Evolutionary conservation across 2,113 vertebrate species (phyloP).

Genomic region (Podarcis muralis): DNA sequence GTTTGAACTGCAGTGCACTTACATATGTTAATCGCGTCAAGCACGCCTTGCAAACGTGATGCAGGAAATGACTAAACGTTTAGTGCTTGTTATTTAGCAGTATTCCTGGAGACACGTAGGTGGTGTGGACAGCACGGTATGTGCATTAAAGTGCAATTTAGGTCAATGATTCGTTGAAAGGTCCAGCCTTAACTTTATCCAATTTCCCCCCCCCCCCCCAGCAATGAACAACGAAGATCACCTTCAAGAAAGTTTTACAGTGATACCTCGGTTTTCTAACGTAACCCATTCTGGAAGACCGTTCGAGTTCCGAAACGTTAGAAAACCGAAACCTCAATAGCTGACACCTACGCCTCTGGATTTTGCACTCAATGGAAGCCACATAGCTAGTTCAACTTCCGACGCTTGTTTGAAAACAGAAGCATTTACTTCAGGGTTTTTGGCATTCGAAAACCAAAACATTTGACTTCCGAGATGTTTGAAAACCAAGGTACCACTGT

Average conservation of each 20-base stretch:
- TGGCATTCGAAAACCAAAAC: too few species aligned
- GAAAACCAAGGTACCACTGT: too few species aligned
- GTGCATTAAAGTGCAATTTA: slow-evolving; percentile 68
- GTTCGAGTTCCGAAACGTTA: too few species aligned
- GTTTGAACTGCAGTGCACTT: slow-evolving; percentile 64
- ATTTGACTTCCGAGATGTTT: too few species aligned
- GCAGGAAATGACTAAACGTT: slow-evolving; percentile 78
- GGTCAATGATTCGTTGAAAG: slow-evolving; percentile 70
- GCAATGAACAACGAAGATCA: slow-evolving; percentile 52
- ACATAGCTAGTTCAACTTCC: too few species aligned
- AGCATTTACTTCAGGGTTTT: too few species aligned
- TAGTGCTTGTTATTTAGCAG: slow-evolving; percentile 70
- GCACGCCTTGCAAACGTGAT: slow-evolving; percentile 66
- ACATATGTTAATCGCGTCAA: slow-evolving; percentile 54
- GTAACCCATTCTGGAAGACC: too few species aligned
- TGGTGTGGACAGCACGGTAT: slow-evolving; percentile 67
- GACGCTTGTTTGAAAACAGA: too few species aligned
- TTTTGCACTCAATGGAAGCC: too few species aligned
- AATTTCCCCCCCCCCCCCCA: neutral
- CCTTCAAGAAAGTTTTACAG: slow-evolving; percentile 39
- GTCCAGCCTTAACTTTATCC: slow-evolving; percentile 30
- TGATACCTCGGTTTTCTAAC: too few species aligned
- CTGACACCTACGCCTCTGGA: too few species aligned
- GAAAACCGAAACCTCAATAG: too few species aligned
- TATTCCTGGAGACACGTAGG: slow-evolving; percentile 72